Base-by-base conservation (phyloP, 2,113 vertebrate species). In the Forbesichthys papilliferus region DNA sequence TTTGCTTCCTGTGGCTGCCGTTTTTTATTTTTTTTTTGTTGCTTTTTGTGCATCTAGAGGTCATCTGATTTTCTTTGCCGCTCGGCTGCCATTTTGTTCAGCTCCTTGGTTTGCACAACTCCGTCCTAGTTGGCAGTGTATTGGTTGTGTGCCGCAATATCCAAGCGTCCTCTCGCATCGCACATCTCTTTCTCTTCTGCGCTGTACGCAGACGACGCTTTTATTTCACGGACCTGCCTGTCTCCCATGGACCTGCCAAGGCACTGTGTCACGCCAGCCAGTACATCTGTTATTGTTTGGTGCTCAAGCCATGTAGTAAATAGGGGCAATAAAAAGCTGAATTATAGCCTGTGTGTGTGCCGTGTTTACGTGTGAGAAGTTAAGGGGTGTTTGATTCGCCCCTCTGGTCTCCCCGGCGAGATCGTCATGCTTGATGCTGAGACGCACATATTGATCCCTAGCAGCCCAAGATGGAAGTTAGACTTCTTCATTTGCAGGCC, bases 401-500 rank as follows among this genome's bases (percentile, higher is more conserved):
- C 61, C 69, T 49, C 68, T 20, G 4, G 34, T 66, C 78, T 81
- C 80, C 64, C 79, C 55, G n/a, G 53, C 69, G 69, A 80, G 69
- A 73, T 75, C 74, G 79, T 78, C 75, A 74, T 78, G 79, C 72
- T 84, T 88, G 84, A 88, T 87, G 81, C 83, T 85, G 87, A 88
- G 83, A 80, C 86, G 82, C 74, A 63, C 65, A 70, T 92, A 92
- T 92, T 72, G 91, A 93, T 92, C 84, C 56, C 62, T 61, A 64
- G 70, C 78, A 89, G 88, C 79, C 80, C 72, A 84, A 85, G 83
- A 88, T 87, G 83, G 83, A 90, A 86, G 87, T 88, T 84, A 87
- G 89, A 86, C 77, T 86, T 84, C 89, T 88, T 88, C 86, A 83
- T 89, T 89, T 92, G 84, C 86, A 89, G 80, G 68, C 72, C 67